Evolutionary conservation across 1,140 invertebrate genomes (phyloP), one percentile per base, ranked within the genome.

Genomic region (Gryon sp.): DNA sequence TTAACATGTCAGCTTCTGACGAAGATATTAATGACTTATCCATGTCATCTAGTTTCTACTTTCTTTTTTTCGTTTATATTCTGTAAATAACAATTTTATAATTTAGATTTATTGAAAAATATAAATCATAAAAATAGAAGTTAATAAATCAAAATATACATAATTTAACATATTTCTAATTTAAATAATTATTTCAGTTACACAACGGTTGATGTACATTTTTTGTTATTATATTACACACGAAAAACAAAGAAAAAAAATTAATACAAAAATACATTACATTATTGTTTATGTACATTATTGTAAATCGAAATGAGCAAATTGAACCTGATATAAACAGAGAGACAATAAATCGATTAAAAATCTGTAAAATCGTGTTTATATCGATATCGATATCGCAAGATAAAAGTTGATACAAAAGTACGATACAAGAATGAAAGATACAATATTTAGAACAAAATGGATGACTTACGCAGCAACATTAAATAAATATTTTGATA

Each of bases 301-400:
- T n/a, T n/a, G n/a, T n/a, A n/a, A n/a, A n/a, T n/a, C n/a, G n/a
- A n/a, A n/a, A n/a, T n/a, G n/a, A n/a, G n/a, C n/a, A n/a, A n/a
- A n/a, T n/a, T n/a, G n/a, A n/a, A n/a, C n/a, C n/a, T n/a, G n/a
- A n/a, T n/a, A n/a, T n/a, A n/a, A n/a, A n/a, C n/a, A n/a, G 22
- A 24, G 7, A 24, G 3, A 3, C 3, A 24, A 24, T 24, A 24
- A 43, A 72, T 62, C 50, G 59, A 73, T 62, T 38, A 22, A 46
- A 53, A 60, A 60, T 69, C 43, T 57, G 55, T 53, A 52, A 36
- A 50, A 59, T 32, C 1, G 5, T 38, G n/a, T n/a, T n/a, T 24
- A 48, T 63, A 73, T 74, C 69, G 69, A 74, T 74, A 74, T 65
- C 34, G 43, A 50, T 74, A 65, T 59, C 50, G 69, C 50, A 40